These are phyloP conservation scores for Turdus rufiventris DNA, from an alignment of 2,113 vertebrate genomes.

Conservation along the genomic window DNA sequence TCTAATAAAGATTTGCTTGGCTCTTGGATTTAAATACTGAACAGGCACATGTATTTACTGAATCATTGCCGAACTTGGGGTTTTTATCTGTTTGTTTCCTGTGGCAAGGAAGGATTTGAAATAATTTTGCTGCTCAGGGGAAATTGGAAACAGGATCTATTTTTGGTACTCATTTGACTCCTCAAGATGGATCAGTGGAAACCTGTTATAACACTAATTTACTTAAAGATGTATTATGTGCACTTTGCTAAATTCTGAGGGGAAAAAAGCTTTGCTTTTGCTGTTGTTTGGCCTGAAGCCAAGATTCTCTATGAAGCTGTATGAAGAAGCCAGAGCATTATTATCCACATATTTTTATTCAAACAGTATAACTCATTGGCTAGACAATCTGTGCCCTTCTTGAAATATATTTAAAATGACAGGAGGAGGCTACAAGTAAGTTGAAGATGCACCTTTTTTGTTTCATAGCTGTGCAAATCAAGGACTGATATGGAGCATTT, in stretches of 20 bases:
- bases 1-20: background rate
- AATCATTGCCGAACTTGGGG: background rate
- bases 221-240: slow-evolving; percentile 3
- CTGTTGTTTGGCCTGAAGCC: background rate
- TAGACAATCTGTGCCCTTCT: background rate
- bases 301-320: background rate
- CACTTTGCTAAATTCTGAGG: background rate
- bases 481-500: background rate
- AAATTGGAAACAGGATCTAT: slow-evolving; percentile 32
- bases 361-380: background rate
- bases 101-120: slow-evolving; percentile 20
- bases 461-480: background rate
- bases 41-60: background rate
- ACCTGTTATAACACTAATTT: slow-evolving; percentile 38
- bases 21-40: slow-evolving; percentile 32
- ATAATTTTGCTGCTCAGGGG: slow-evolving; percentile 9
- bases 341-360: background rate
- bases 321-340: background rate
- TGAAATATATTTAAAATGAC: background rate
- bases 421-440: background rate
- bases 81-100: background rate
- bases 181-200: background rate
- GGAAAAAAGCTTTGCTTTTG: background rate
- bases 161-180: slow-evolving; percentile 34
- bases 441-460: background rate